These are phyloP conservation scores for Botia almorhae DNA, from an alignment of 2,797 vertebrate species.

Conservation along the genomic window DNA sequence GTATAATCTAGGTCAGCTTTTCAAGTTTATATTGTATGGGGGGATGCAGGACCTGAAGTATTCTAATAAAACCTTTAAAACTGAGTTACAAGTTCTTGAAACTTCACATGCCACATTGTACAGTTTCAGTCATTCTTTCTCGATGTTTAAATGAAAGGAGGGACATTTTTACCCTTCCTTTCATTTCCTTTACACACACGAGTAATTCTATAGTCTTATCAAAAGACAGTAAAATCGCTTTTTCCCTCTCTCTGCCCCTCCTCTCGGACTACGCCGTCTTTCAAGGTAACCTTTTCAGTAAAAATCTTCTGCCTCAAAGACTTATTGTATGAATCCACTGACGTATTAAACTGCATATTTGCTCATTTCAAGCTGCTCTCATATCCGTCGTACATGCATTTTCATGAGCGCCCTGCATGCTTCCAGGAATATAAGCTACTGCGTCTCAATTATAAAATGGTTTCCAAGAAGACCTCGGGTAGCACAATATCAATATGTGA, in stretches of 20 bases:
- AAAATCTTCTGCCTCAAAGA: constrained; percentile 47
- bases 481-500: constrained; percentile 23
- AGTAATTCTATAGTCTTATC: constrained; percentile 51
- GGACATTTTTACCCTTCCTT: constrained; percentile 9
- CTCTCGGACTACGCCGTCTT: constrained; percentile 52
- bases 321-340: constrained; percentile 54
- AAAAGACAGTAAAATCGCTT: constrained; percentile 50
- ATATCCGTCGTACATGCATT: constrained; percentile 40
- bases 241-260: constrained; percentile 8
- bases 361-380: constrained; percentile 45
- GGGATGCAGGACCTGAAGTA: too few relatives aligned
- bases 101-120: constrained; percentile 35
- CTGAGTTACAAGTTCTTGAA: constrained; percentile 11
- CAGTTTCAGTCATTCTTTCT: constrained; percentile 44
- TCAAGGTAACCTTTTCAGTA: constrained; percentile 50
- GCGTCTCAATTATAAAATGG: constrained; percentile 37
- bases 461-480: constrained; percentile 34
- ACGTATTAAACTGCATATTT: constrained; percentile 55
- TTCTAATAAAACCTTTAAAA: too few relatives aligned
- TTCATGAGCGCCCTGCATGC: constrained; percentile 34
- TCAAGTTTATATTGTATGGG: neutral
- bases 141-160: constrained; percentile 41
- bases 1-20: neutral
- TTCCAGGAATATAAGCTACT: constrained; percentile 32
- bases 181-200: constrained; percentile 41